Percentiles rank a stretch among this genome's conserved stretches.
Evolutionary conservation across 2,797 vertebrate species (phyloP).

Genomic region (Liasis olivaceus): DNA sequence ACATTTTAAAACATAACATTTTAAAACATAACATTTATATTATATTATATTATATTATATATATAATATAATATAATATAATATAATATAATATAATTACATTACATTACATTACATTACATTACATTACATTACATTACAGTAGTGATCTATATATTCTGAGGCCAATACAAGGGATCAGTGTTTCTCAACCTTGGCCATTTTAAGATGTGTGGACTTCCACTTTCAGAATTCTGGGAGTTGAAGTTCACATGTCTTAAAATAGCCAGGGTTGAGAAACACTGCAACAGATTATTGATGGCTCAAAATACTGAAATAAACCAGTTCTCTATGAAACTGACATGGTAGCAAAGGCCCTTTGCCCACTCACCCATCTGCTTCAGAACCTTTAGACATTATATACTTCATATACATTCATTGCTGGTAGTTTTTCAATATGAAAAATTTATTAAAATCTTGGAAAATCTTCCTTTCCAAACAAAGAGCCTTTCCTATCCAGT

Average conservation of each 20-base stretch:
- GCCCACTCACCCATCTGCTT: neutral
- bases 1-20: no score
- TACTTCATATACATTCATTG: neutral
- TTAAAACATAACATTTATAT: no score
- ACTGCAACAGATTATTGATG: neutral
- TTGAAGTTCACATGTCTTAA: neutral
- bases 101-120: no score
- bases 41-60: no score
- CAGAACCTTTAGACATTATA: neutral
- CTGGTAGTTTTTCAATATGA: neutral
- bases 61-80: no score
- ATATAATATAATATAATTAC: no score
- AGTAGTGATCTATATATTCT: no score
- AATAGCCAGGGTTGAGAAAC: neutral
- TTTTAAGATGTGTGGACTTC: neutral
- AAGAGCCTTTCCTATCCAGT: conserved; percentile 43
- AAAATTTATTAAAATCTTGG: neutral
- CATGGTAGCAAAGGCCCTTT: neutral
- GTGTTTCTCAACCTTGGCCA: no score
- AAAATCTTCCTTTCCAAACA: conserved; percentile 23
- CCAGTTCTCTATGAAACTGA: neutral
- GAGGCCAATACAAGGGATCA: no score
- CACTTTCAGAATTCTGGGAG: neutral
- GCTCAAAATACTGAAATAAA: neutral
- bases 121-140: no score